Conservation (phyloP, 2,888 invertebrate genomes). For the Pocota personata region DNA sequence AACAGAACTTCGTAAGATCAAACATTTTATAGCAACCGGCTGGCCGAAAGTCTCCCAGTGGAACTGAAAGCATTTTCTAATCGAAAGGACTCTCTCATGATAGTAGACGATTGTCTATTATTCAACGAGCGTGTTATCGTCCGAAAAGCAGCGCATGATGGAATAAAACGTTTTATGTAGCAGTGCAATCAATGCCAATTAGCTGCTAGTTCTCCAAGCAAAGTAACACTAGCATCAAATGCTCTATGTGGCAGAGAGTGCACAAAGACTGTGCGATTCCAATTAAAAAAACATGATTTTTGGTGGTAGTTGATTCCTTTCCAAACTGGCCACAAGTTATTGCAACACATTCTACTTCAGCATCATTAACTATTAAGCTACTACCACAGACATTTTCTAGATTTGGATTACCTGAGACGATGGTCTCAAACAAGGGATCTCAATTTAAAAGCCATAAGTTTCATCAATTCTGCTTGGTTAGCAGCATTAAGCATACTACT, state of each 20-base stretch:
- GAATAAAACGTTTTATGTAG: constrained; percentile 74
- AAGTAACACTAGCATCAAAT: constrained; percentile 62
- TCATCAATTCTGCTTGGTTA: constrained; percentile 42
- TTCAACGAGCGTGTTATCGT: constrained; percentile 24
- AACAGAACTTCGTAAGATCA: too few species aligned
- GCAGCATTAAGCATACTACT: constrained; percentile 55
- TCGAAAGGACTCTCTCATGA: constrained; percentile 34
- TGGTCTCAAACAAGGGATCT: constrained; percentile 72
- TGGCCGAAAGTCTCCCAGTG: not conserved
- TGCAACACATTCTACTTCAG: too few species aligned
- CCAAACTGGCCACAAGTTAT: constrained; percentile 82
- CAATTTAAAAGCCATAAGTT: constrained; percentile 35
- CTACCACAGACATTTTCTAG: not conserved
- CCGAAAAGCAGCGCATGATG: constrained; percentile 28
- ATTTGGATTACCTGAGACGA: not conserved
- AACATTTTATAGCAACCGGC: too few species aligned
- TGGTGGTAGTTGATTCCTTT: constrained; percentile 80
- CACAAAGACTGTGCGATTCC: constrained; percentile 82
- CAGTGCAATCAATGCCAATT: constrained; percentile 73
- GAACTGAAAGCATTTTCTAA: constrained; percentile 28
- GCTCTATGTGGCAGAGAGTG: constrained; percentile 78
- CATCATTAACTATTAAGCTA: too few species aligned
- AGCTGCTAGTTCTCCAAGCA: constrained; percentile 73
- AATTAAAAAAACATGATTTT: constrained; percentile 75
- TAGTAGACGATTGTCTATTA: constrained; percentile 36